These are phyloP conservation scores for Rhadina sibilatrix DNA, from an alignment of 2,113 vertebrate species.

Conservation along the genomic window DNA sequence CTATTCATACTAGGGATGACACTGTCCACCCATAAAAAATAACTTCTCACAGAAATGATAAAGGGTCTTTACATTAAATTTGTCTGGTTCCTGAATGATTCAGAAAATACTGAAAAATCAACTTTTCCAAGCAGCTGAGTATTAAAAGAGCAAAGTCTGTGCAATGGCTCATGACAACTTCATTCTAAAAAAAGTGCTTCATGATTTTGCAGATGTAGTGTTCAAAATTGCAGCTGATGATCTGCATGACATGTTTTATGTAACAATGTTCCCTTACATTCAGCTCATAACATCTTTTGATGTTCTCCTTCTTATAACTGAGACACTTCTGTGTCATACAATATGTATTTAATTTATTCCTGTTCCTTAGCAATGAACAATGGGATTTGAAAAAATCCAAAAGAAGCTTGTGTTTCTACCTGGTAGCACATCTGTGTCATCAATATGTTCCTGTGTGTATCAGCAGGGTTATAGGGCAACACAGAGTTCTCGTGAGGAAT, in stretches of 20 bases:
- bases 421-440: background rate
- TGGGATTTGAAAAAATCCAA: background rate
- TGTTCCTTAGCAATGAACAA: background rate
- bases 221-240: background rate
- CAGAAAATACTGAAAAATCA: background rate
- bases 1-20: background rate
- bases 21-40: background rate
- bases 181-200: background rate
- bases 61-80: background rate
- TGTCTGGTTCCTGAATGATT: background rate
- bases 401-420: background rate
- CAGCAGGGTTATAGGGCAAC: background rate
- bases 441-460: background rate
- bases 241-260: background rate
- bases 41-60: background rate
- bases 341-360: background rate
- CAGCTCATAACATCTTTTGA: background rate
- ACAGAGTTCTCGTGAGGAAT: background rate
- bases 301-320: background rate
- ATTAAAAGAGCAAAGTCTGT: background rate
- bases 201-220: background rate
- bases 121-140: background rate
- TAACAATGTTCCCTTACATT: background rate
- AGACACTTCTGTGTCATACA: background rate
- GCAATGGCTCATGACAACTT: background rate